Evolutionary conservation across 2,888 invertebrate species (phyloP), one percentile per base, ranked within the genome.

Genomic region (Morinoia aosen): DNA sequence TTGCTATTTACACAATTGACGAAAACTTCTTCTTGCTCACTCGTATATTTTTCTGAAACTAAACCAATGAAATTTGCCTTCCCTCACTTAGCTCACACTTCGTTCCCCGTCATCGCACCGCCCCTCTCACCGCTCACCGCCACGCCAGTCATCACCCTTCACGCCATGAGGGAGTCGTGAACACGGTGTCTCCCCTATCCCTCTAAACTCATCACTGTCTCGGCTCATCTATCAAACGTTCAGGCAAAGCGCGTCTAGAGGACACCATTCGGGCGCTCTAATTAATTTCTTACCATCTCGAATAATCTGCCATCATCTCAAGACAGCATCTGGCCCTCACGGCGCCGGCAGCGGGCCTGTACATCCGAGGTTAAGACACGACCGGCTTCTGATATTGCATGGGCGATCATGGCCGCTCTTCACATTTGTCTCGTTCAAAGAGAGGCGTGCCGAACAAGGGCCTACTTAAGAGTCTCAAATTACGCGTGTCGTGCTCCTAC

Each of bases 181-280:
- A 76, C 76, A 33, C 25, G 76, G 33, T 33, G 76, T 33, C 76
- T 76, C 76, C 76, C 76, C 76, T 33, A 19, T n/a, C 93, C 48
- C 57, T 25, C 58, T 57, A 93, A 93, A 93, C 93, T 93, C 93
- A 93, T 93, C 93, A 19, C 93, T 57, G 93, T 93, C 93, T n/a
- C 93, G 57, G 93, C 93, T 93, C 93, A 93, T 93, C 93, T 93
- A 93, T 93, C 93, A 93, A 93, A 57, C 93, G 93, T 57, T n/a
- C 57, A 33, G 57, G 11, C 57, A 57, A 93, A 48, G 48, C 93
- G 93, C 93, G 56, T 33, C 19, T 56, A 33, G 48, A 93, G 48
- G 57, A 39, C 93, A 57, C 93, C 25, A 93, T 93, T 93, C 93
- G 39, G 93, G 16, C 93, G 57, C n/a, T 57, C 93, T 93, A 93